A percentile compares a stretch with the other conserved stretches of the same genome.
Conservation (phyloP, 2,888 invertebrate genomes). For the Rhodophaea formosa region DNA sequence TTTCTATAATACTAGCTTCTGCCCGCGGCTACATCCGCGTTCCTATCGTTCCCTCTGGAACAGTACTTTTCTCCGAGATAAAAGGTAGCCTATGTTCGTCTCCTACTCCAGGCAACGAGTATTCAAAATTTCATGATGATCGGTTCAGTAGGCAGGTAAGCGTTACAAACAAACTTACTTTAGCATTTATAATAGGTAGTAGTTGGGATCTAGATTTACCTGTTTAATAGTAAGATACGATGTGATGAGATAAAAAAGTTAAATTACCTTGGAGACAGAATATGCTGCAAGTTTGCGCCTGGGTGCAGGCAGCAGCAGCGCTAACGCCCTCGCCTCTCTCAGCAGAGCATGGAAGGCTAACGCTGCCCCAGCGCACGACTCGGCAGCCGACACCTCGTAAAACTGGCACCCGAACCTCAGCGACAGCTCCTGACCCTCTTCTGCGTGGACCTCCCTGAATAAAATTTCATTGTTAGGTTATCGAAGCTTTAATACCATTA, state of each 20-base stretch:
- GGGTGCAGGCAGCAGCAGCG: conserved; percentile 84
- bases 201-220: no score
- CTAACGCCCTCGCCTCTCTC: conserved; percentile 88
- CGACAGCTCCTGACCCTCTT: conserved; percentile 89
- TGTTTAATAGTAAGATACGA: no score
- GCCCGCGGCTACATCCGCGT: no score
- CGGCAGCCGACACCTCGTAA: conserved; percentile 92
- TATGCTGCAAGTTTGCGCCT: conserved; percentile 88
- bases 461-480: conserved; percentile 2
- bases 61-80: no score
- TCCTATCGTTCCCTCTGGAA: no score
- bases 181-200: no score
- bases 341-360: conserved; percentile 89
- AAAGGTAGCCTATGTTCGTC: no score
- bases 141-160: no score
- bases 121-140: no score
- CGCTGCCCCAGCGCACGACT: conserved; percentile 90
- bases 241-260: not conserved
- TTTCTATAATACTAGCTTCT: no score
- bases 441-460: conserved; percentile 87
- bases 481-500: not conserved
- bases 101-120: no score
- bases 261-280: conserved; percentile 86
- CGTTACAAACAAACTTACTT: no score
- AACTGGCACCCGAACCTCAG: conserved; percentile 90